A percentile compares a stretch with the other conserved stretches of the same genome.
Evolutionary conservation across 1,140 invertebrate genomes (phyloP).

Genomic region (Olivierus martensii): DNA sequence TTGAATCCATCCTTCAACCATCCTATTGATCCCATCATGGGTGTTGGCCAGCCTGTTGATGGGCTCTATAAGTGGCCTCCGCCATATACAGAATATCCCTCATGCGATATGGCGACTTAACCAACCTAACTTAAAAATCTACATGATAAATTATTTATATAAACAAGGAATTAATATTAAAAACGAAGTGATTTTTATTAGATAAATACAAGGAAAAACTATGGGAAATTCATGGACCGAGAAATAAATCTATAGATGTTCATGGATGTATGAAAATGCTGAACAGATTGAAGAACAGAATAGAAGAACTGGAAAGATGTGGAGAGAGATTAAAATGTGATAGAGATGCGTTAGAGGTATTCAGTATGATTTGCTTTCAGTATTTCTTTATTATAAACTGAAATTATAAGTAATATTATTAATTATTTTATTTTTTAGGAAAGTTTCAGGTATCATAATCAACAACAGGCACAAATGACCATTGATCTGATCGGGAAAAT

Average conservation of each 20-base stretch:
- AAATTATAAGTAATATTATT: too few relatives aligned
- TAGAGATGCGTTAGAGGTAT: constrained; percentile 8
- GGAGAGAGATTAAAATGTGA: constrained; percentile 6
- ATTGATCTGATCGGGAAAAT: constrained; percentile 9
- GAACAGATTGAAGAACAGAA: constrained; percentile 2
- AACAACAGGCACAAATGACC: constrained; percentile 11
- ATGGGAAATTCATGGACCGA: constrained; percentile 11
- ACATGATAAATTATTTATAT: too few relatives aligned
- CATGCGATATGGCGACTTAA: too few relatives aligned
- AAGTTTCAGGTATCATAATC: constrained; percentile 8
- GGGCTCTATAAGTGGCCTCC: too few relatives aligned
- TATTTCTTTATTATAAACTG: too few relatives aligned
- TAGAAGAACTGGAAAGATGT: constrained; percentile 6
- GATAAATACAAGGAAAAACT: constrained; percentile 9
- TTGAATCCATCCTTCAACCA: too few relatives aligned
- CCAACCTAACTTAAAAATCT: too few relatives aligned
- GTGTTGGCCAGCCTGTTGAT: too few relatives aligned
- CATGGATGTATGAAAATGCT: constrained; percentile 1
- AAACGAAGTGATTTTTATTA: neutral
- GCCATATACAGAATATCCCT: too few relatives aligned
- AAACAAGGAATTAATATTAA: neutral
- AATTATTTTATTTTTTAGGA: constrained; percentile 1
- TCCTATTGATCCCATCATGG: too few relatives aligned
- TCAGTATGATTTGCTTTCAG: neutral
- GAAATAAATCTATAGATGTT: constrained; percentile 2